Evolutionary conservation across 2,113 vertebrate species (phyloP).

Genomic region (Falco punctatus): DNA sequence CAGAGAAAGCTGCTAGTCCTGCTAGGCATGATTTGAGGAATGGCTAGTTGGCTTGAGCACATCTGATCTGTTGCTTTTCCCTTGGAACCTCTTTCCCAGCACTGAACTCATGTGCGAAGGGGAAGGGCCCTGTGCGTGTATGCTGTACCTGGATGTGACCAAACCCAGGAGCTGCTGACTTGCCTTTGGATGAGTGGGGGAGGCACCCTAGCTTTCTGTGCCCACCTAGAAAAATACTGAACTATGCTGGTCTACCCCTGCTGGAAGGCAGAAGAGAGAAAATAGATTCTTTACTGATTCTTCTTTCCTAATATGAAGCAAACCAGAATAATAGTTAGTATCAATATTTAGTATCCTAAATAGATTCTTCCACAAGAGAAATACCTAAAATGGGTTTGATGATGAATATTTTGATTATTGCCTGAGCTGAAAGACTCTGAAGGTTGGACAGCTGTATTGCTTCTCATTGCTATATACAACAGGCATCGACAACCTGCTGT

Average conservation of each 20-base stretch:
- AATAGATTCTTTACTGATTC: background rate
- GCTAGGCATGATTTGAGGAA: background rate
- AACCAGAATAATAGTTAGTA: background rate
- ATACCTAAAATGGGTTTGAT: background rate
- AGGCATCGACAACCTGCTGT: background rate
- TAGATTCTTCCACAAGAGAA: background rate
- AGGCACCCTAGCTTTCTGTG: background rate
- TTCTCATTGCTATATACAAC: background rate
- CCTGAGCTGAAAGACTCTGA: background rate
- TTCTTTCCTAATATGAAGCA: background rate
- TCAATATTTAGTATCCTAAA: background rate
- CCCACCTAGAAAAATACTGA: background rate
- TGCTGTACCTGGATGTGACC: background rate
- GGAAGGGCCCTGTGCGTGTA: too few species aligned
- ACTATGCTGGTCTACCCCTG: background rate
- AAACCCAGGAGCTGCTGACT: background rate
- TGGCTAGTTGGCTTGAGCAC: background rate
- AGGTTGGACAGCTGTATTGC: background rate
- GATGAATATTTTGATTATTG: background rate
- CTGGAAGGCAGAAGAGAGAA: background rate
- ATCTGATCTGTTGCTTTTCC: background rate
- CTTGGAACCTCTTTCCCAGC: background rate
- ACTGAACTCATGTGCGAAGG: fast-evolving
- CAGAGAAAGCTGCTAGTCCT: background rate
- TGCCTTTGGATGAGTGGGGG: background rate